Percentiles rank a stretch among this genome's conserved stretches.
Conservation (phyloP, 2,113 vertebrate species). For the Crypturellus undulatus region DNA sequence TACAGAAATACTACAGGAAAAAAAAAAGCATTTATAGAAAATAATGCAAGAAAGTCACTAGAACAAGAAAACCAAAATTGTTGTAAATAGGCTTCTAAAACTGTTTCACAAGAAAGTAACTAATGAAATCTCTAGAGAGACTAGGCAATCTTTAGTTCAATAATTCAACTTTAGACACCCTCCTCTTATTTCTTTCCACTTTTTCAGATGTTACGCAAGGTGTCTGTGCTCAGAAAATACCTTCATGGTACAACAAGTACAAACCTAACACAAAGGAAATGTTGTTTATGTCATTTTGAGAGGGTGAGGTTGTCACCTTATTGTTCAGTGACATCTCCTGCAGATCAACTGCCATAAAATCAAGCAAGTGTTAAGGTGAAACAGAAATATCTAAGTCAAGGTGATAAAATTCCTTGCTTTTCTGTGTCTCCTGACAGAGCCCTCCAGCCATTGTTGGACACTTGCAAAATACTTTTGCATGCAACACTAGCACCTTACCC, state of each 20-base stretch:
- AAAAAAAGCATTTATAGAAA: conserved; percentile 15
- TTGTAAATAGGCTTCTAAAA: conserved; percentile 42
- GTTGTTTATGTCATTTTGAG: conserved; percentile 60
- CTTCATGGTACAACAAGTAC: conserved; percentile 36
- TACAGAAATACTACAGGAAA: not conserved
- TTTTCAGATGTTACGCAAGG: conserved; percentile 52
- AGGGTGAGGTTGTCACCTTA: conserved; percentile 46
- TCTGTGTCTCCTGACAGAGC: not conserved
- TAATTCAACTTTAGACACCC: conserved; percentile 5
- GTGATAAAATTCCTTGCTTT: not conserved
- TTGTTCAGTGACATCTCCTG: not conserved
- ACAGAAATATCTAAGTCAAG: conserved; percentile 26
- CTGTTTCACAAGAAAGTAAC: not conserved
- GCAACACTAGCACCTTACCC: not conserved
- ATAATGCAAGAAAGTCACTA: not conserved
- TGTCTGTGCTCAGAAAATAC: conserved; percentile 30
- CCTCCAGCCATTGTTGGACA: not conserved
- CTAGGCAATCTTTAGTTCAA: conserved; percentile 42
- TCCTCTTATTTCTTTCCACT: not conserved
- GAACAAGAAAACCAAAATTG: not conserved
- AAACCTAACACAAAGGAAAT: conserved; percentile 53
- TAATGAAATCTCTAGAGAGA: conserved; percentile 67
- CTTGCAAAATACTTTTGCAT: not conserved
- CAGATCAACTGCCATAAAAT: not conserved
- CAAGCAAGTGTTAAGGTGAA: not conserved